Base-by-base conservation (phyloP, 2,113 vertebrate species). In the Onychorhynchus coronatus region DNA sequence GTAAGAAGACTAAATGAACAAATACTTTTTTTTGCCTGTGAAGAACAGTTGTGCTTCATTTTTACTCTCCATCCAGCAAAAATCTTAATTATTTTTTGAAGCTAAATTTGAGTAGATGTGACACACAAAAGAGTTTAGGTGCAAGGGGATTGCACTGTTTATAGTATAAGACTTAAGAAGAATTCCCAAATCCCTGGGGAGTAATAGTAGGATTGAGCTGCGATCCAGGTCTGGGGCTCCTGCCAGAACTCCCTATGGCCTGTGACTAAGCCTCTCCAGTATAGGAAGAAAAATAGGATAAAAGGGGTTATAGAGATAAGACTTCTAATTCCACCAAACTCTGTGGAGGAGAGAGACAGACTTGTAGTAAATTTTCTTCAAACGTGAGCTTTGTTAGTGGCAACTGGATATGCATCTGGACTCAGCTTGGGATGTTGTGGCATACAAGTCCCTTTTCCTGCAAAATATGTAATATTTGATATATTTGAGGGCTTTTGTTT, bases 11-110 rank as follows among this genome's bases (percentile, higher is more conserved):
- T 25, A n/a, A 68, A 56, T 23, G 11, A 13, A 31, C 13, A 41
- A 39, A 46, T 35, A 28, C 1, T 0, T 23, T 18, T 42, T 21
- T 71, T 84, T 3, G 1, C 12, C 7, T 66, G 0, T 61, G 55
- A 31, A 58, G 20, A 66, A 5, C 5, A 59, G 13, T 35, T 89
- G 33, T 89, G 15, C 12, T 58, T 82, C 16, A 53, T 11, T 21
- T 80, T 31, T 75, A 9, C 58, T 91, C 10, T 83, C 17, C 15
- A 10, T 27, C 56, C 31, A 46, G 18, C 46, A 79, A 79, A 93
- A 77, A 37, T 42, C 8, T 25, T 49, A 39, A 19, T 28, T 12
- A 0, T 8, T 15, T 22, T 70, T 37, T 62, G 8, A 53, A 76
- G 23, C 10, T 82, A 35, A 33, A 12, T 44, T 62, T 82, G 17